These are phyloP conservation scores for Sebastes minor DNA, from an alignment of 2,797 vertebrate genomes.

Conservation along the genomic window DNA sequence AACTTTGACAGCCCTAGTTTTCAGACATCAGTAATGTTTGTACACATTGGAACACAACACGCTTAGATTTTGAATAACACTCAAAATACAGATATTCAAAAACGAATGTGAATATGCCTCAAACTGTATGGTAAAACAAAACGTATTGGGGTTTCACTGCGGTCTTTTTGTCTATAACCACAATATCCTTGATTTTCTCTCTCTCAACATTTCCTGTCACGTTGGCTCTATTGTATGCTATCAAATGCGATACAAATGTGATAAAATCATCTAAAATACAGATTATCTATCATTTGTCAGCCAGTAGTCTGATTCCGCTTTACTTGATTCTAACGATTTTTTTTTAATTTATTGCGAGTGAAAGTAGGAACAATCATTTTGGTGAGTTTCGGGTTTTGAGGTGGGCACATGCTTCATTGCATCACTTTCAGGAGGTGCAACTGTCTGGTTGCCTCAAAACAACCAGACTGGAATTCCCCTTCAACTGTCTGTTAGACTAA, in stretches of 20 bases:
- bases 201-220: neutral
- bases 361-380: neutral
- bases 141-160: neutral
- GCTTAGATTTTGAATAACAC: neutral
- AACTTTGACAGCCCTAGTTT: neutral
- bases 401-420: neutral
- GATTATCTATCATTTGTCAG: neutral
- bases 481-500: neutral
- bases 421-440: neutral
- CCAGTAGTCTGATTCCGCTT: neutral
- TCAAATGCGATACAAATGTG: neutral
- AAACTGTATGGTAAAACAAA: neutral
- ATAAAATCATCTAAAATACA: neutral
- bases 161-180: neutral
- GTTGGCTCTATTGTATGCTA: neutral
- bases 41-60: neutral
- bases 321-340: neutral
- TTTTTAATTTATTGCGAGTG: neutral
- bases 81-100: neutral
- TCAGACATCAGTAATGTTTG: neutral
- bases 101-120: neutral
- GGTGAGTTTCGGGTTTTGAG: neutral
- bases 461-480: conserved; percentile 45
- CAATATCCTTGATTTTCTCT: neutral
- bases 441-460: neutral